These are phyloP conservation scores for Orthosia gracilis DNA, from an alignment of 2,888 invertebrate genomes.

Conservation along the genomic window DNA sequence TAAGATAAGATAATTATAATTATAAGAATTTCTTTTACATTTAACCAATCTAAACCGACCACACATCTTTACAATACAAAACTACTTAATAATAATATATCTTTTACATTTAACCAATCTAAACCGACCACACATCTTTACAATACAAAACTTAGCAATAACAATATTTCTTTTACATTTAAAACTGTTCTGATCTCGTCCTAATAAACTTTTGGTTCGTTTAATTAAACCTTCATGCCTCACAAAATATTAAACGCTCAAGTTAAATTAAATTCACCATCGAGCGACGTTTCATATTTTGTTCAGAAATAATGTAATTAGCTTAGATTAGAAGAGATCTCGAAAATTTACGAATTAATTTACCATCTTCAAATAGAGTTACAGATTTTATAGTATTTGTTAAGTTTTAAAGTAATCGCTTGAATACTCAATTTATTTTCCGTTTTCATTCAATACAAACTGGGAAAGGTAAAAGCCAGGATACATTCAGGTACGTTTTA, in stretches of 20 bases:
- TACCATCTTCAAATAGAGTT: conserved; percentile 54
- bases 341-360: conserved; percentile 60
- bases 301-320: conserved; percentile 64
- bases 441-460: conserved; percentile 28
- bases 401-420: conserved; percentile 53
- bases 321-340: conserved; percentile 61
- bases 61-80: too few species aligned
- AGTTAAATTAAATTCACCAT: conserved; percentile 74
- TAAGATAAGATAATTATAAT: too few species aligned
- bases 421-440: conserved; percentile 43
- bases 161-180: conserved; percentile 58
- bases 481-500: background rate
- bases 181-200: conserved; percentile 67
- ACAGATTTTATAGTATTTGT: conserved; percentile 54
- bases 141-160: conserved; percentile 16
- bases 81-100: too few species aligned
- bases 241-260: conserved; percentile 71
- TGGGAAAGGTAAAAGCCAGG: conserved; percentile 2
- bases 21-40: too few species aligned
- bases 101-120: too few species aligned
- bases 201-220: conserved; percentile 75
- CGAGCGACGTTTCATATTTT: conserved; percentile 67
- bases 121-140: too few species aligned
- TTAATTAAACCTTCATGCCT: conserved; percentile 78
- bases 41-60: too few species aligned